phyloP scores from a whole-genome alignment of 2,797 vertebrate species.

The Dermochelys coriacea region DNA sequence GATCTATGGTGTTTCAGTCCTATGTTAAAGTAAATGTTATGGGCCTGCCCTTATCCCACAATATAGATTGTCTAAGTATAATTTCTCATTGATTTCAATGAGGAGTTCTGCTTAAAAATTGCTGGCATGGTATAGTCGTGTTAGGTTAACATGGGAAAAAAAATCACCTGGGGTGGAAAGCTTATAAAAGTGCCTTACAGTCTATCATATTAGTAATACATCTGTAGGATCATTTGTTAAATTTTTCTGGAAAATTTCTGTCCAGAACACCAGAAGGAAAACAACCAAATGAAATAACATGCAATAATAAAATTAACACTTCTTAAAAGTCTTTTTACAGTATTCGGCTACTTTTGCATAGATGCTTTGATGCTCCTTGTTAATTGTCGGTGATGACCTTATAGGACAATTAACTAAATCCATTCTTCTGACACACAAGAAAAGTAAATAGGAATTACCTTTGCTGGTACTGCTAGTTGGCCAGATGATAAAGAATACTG shows the following conservation, averaged over 20 bases:
- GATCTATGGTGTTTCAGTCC: not conserved
- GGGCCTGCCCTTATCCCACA: not conserved
- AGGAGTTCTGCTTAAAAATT: not conserved
- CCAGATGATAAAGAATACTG: not conserved
- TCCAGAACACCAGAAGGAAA: not conserved
- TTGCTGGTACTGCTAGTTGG: not conserved
- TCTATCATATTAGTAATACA: not conserved
- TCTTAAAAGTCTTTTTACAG: not conserved
- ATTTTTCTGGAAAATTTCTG: not conserved
- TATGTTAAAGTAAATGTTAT: not conserved
- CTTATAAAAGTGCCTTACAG: not conserved
- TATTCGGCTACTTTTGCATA: not conserved
- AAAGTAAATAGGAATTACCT: not conserved
- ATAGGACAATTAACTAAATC: constrained; percentile 8
- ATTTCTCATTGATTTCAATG: not conserved
- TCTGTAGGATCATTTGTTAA: not conserved
- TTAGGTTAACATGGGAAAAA: not conserved
- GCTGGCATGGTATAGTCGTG: not conserved
- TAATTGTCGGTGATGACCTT: not conserved
- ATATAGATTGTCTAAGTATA: not conserved
- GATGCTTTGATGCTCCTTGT: not conserved
- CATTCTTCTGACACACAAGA: not conserved
- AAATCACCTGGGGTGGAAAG: not conserved
- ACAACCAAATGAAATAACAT: not conserved
- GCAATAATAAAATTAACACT: not conserved